phyloP scores from a whole-genome alignment of 2,888 invertebrate species.

The Pachliopta kotzebuea region DNA sequence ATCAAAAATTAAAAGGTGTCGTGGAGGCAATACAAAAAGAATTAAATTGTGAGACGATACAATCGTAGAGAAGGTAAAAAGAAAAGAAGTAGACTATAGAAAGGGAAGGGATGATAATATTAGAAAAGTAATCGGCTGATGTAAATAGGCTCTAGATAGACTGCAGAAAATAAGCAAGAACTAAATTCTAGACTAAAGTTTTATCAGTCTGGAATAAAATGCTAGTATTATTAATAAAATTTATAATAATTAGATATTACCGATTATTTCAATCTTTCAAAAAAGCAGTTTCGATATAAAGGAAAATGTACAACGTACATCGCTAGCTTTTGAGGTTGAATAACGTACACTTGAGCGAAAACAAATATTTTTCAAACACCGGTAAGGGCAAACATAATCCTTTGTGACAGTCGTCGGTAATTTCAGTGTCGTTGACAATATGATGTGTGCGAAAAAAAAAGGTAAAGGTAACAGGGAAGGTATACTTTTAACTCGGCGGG shows the following conservation, averaged over 20 bases:
- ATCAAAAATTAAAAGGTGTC: no score
- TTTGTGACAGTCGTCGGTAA: slow-evolving; percentile 69
- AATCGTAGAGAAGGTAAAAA: no score
- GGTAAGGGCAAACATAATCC: slow-evolving; percentile 61
- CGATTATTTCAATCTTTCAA: not conserved
- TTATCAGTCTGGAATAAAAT: no score
- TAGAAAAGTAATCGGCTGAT: no score
- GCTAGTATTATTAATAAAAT: not conserved
- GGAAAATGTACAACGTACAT: slow-evolving; percentile 1
- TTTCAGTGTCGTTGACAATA: slow-evolving; percentile 75
- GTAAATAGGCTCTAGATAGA: no score
- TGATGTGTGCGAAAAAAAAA: slow-evolving; percentile 48
- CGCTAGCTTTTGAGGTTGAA: slow-evolving; percentile 42
- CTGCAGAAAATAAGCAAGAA: no score
- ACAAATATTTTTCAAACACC: slow-evolving; percentile 80
- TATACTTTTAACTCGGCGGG: slow-evolving; percentile 63
- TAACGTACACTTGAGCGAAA: slow-evolving; percentile 67
- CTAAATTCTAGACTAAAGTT: no score
- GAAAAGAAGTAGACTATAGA: no score
- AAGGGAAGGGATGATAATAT: no score
- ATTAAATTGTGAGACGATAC: no score
- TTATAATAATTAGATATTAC: not conserved
- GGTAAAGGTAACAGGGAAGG: slow-evolving; percentile 39
- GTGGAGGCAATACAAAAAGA: no score
- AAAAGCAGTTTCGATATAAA: not conserved